Evolutionary conservation across 2,797 vertebrate genomes (phyloP).

Genomic region (Pangasius larnaudii): DNA sequence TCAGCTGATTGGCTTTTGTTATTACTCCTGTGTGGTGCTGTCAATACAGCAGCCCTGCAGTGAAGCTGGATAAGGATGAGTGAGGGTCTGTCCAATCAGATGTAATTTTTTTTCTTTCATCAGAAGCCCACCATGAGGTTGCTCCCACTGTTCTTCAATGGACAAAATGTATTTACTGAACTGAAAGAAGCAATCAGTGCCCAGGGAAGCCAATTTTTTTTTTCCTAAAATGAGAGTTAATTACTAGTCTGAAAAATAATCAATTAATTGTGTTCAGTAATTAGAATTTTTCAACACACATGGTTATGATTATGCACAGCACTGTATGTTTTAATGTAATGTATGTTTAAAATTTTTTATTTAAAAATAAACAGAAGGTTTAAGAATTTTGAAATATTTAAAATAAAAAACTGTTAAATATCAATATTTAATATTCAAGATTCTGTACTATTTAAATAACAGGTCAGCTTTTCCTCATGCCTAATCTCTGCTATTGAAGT

Average conservation of each 20-base stretch:
- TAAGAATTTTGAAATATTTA: neutral
- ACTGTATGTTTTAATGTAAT: neutral
- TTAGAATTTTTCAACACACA: conserved; percentile 9
- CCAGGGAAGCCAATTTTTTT: conserved; percentile 5
- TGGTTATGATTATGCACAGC: conserved; percentile 32
- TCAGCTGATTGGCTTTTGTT: conserved; percentile 48
- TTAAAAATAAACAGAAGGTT: neutral
- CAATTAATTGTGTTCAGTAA: conserved; percentile 44
- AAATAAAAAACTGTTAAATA: neutral
- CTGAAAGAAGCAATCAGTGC: conserved; percentile 40
- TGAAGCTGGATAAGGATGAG: conserved; percentile 46
- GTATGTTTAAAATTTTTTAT: neutral
- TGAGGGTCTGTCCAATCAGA: conserved; percentile 44
- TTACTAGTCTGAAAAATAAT: conserved; percentile 34
- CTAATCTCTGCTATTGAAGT: neutral
- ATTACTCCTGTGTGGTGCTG: conserved; percentile 46
- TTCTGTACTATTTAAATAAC: neutral
- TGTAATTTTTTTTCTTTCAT: conserved; percentile 42
- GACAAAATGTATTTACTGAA: conserved; percentile 29
- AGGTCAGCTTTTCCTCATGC: neutral
- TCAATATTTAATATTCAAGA: neutral
- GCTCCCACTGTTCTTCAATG: conserved; percentile 28
- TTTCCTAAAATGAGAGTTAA: conserved; percentile 40
- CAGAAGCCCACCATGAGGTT: conserved; percentile 32
- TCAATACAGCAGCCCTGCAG: conserved; percentile 42